Evolutionary conservation across 1,140 invertebrate species (phyloP), one percentile per base, ranked within the genome.

Genomic region (Musca domestica): DNA sequence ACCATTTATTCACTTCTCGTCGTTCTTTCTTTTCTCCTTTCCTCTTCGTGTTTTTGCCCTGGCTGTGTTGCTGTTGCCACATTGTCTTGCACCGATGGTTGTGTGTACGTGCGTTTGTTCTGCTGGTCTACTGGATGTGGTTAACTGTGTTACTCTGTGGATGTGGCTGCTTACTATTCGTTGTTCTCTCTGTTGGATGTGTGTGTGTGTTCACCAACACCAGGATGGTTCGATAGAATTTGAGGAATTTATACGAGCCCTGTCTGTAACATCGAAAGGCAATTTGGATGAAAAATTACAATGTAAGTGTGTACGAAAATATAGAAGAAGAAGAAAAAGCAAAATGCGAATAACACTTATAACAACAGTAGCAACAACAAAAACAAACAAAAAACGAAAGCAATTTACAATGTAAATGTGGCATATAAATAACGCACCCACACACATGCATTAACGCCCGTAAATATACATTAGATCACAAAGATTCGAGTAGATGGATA

Each of bases 161-260:
- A 22, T 25, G 23, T 27, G 52, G 17, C 23, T 52, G 19, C 22
- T 7, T 27, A 27, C 19, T 15, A 66, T 27, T 48, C 47, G 22
- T 54, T 30, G 7, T 27, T 54, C 25, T 5, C 54, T n/a, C n/a
- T n/a, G n/a, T n/a, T n/a, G n/a, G n/a, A n/a, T n/a, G n/a, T n/a
- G n/a, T n/a, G n/a, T n/a, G n/a, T n/a, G n/a, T n/a, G n/a, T n/a
- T n/a, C 22, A n/a, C 54, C 6, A 1, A 6, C 20, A 34, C 14
- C 85, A 98, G 95, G 95, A 98, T 83, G 95, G 95, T 54, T 95
- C 94, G 72, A 98, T 98, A 83, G 95, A 98, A 84, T 98, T 98
- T 83, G 95, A 98, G 83, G 95, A 98, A 84, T 98, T 98, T 83
- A 97, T 98, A 78, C 88, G 93, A 83, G 95, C 95, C 30, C 86